Base-by-base conservation (phyloP, 2,888 invertebrate genomes). In the Melanostoma mellinum region DNA sequence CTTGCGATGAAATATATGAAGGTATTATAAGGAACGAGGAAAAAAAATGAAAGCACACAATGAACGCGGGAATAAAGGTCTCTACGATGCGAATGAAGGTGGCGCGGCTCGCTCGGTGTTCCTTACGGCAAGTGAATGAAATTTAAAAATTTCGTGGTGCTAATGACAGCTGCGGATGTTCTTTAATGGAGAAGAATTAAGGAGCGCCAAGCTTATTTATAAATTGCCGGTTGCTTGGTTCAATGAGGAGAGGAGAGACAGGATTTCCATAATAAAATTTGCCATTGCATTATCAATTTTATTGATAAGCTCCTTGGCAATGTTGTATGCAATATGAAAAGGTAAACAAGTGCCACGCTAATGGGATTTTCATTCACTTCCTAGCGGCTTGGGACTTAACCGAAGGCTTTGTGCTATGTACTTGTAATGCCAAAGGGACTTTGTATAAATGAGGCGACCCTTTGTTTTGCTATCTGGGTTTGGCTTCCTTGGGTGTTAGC, bases 121-220 rank as follows among this genome's bases (percentile, higher is more conserved):
- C 60, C 60, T 68, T 75, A 38, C 60, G 75, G 68, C 46, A 6
- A 33, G 30, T n/a, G 60, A 60, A 61, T 68, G 53, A 32, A 61
- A 61, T 76, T 69, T 61, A 61, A 61, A 68, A 42, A 42, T 42
- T 69, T 69, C 48, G n/a, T 32, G 6, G 42, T 60, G 61, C 75
- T 58, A 68, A 75, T 60, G 75, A 50, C 52, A 68, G 58, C 38
- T 48, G 73, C 32, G 40, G 73, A 56, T 55, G 63, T 56, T 20
- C 46, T 56, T 65, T 56, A 74, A 74, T 65, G 73, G 56, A 8
- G 33, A 40, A 10, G 40, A 65, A 46, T 56, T 74, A 74, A 74
- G 73, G 40, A 46, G 46, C 33, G 33, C 46, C 6, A 20, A 46
- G 33, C 33, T 33, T 44, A 5, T 38, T 36, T 52, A 48, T 40